These are phyloP conservation scores for Eristalis arbustorum DNA, from an alignment of 2,888 invertebrate genomes.

Conservation along the genomic window DNA sequence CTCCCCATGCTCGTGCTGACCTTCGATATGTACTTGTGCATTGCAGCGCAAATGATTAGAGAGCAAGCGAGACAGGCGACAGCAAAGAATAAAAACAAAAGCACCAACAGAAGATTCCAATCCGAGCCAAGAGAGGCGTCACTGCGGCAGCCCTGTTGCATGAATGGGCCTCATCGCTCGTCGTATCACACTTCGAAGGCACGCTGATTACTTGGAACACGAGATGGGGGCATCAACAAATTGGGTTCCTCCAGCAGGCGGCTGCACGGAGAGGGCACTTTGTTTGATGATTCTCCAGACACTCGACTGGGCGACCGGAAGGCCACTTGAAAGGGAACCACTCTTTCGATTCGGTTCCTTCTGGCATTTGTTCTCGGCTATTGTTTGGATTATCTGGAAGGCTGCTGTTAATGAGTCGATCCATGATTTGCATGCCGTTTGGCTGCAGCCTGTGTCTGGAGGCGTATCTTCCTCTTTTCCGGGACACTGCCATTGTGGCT, in stretches of 20 bases:
- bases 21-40: slow-evolving; percentile 3
- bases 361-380: not conserved
- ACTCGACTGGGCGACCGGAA: slow-evolving; percentile 27
- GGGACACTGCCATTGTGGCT: not conserved
- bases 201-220: slow-evolving; percentile 30
- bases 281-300: slow-evolving; percentile 6
- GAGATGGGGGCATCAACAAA: slow-evolving; percentile 15
- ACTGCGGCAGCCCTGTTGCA: not conserved
- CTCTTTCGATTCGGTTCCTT: not conserved
- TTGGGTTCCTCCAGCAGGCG: not conserved
- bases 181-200: slow-evolving; percentile 12
- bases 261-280: not conserved
- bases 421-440: not conserved
- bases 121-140: slow-evolving; percentile 10
- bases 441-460: not conserved
- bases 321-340: slow-evolving; percentile 29
- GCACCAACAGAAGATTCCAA: not conserved
- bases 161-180: not conserved
- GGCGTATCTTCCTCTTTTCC: not conserved
- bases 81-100: not conserved
- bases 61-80: not conserved
- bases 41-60: slow-evolving; percentile 4
- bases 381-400: slow-evolving; percentile 7
- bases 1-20: slow-evolving; percentile 16
- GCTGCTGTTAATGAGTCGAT: not conserved